Conservation (phyloP, 2,797 vertebrate genomes). For the Rhinophrynus dorsalis region DNA sequence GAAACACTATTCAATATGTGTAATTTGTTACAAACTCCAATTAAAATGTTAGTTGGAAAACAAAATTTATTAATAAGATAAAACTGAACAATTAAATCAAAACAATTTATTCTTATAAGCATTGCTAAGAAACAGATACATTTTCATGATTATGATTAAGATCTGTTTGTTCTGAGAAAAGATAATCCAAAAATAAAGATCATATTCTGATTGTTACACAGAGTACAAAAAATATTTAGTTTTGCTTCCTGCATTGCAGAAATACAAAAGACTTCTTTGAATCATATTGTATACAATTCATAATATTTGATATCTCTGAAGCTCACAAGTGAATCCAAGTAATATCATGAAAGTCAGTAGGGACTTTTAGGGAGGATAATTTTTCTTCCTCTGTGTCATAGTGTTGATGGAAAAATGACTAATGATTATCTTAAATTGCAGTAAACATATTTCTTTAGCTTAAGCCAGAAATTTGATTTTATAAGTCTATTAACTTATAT, state of each 20-base stretch:
- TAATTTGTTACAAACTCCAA: slow-evolving; percentile 22
- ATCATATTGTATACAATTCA: slow-evolving; percentile 62
- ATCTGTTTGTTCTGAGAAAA: not conserved
- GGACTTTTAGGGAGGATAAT: slow-evolving; percentile 62
- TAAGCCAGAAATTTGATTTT: slow-evolving; percentile 54
- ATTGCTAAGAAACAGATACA: not conserved
- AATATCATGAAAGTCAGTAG: slow-evolving; percentile 64
- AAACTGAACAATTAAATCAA: slow-evolving; percentile 18
- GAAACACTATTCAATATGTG: not conserved
- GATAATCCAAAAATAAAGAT: not conserved
- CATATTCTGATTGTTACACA: not conserved
- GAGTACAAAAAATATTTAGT: not conserved
- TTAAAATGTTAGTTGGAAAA: slow-evolving; percentile 25
- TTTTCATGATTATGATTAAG: not conserved
- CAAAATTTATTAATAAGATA: not conserved
- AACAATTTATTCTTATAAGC: slow-evolving; percentile 9
- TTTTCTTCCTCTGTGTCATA: slow-evolving; percentile 59
- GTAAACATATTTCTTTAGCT: slow-evolving; percentile 63
- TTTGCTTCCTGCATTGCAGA: slow-evolving; percentile 37
- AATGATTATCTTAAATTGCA: slow-evolving; percentile 60
- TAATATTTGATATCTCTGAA: slow-evolving; percentile 67
- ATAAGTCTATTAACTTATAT: slow-evolving; percentile 43
- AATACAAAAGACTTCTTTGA: slow-evolving; percentile 59
- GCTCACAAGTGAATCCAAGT: slow-evolving; percentile 66
- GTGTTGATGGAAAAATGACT: slow-evolving; percentile 62